Percentiles rank a stretch among this genome's conserved stretches.
phyloP scores from a whole-genome alignment of 2,113 vertebrate species.

The Pollachius pollachius region DNA sequence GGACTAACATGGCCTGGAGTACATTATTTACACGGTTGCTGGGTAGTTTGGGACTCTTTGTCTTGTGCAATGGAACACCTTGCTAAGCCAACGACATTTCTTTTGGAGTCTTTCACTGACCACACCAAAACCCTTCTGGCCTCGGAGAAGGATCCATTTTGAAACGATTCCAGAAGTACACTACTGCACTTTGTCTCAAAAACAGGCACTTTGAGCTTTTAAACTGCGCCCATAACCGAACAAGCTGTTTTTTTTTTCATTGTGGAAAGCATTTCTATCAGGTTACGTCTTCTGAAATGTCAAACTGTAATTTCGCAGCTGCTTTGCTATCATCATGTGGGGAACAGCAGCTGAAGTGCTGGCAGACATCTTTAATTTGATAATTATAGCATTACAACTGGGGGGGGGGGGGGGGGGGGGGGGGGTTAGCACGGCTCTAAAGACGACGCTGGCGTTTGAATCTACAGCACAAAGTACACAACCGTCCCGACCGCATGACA shows the following conservation, averaged over 20 bases:
- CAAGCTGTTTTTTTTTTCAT: constrained; percentile 12
- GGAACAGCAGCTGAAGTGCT: constrained; percentile 1
- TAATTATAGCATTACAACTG: too few relatives aligned
- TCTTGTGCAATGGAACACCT: constrained; percentile 36
- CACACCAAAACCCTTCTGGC: constrained; percentile 25
- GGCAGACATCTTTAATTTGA: background rate
- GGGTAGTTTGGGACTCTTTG: constrained; percentile 18
- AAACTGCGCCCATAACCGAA: too few relatives aligned
- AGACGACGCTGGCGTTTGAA: background rate
- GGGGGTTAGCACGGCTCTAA: background rate
- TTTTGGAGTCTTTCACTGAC: constrained; percentile 42
- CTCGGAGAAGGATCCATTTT: constrained; percentile 14
- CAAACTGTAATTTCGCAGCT: constrained; percentile 20
- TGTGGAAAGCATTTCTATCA: constrained; percentile 21
- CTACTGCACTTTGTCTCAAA: constrained; percentile 20
- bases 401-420: background rate
- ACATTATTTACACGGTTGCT: too few relatives aligned
- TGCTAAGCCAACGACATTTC: constrained; percentile 28
- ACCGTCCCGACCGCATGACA: background rate
- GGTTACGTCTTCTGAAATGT: constrained; percentile 3
- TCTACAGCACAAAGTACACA: background rate
- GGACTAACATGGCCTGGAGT: too few relatives aligned
- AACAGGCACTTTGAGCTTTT: constrained; percentile 12
- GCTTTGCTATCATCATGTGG: constrained; percentile 7
- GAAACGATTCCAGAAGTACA: background rate